Evolutionary conservation across 2,113 vertebrate species (phyloP).

Genomic region (Siphamia tubifer): DNA sequence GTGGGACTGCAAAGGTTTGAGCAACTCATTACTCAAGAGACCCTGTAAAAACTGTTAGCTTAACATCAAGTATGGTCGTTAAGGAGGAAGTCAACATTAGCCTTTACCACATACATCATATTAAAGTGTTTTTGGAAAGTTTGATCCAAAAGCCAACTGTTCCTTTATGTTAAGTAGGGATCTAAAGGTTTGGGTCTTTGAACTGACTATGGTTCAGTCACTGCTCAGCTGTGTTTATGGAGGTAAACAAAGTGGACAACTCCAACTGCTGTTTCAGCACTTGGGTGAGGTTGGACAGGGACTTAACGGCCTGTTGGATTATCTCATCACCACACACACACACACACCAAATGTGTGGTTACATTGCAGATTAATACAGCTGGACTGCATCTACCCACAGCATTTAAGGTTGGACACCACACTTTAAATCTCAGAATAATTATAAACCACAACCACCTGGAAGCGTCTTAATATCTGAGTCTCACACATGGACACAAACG

Average conservation of each 20-base stretch:
- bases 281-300: slow-evolving; percentile 9
- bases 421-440: slow-evolving; percentile 22
- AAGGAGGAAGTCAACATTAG: slow-evolving; percentile 55
- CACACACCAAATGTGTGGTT: background rate
- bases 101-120: slow-evolving; percentile 47
- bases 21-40: slow-evolving; percentile 33
- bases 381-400: slow-evolving; percentile 29
- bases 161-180: slow-evolving; percentile 39
- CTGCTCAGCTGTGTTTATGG: slow-evolving; percentile 25
- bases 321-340: slow-evolving; percentile 31
- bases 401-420: background rate
- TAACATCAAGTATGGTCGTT: slow-evolving; percentile 46
- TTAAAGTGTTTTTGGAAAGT: slow-evolving; percentile 65
- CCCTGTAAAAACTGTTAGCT: slow-evolving; percentile 61
- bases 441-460: slow-evolving; percentile 41
- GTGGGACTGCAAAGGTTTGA: slow-evolving; percentile 13
- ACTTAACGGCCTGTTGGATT: slow-evolving; percentile 15
- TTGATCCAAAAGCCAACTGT: slow-evolving; percentile 16
- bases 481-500: background rate
- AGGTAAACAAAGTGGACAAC: slow-evolving; percentile 47
- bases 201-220: slow-evolving; percentile 39
- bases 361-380: slow-evolving; percentile 16
- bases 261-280: slow-evolving; percentile 42
- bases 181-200: slow-evolving; percentile 41
- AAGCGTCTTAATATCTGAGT: background rate